Percentiles rank a stretch among this genome's conserved stretches.
Evolutionary conservation across 2,797 vertebrate species (phyloP).

Genomic region (Esox masquinongy): DNA sequence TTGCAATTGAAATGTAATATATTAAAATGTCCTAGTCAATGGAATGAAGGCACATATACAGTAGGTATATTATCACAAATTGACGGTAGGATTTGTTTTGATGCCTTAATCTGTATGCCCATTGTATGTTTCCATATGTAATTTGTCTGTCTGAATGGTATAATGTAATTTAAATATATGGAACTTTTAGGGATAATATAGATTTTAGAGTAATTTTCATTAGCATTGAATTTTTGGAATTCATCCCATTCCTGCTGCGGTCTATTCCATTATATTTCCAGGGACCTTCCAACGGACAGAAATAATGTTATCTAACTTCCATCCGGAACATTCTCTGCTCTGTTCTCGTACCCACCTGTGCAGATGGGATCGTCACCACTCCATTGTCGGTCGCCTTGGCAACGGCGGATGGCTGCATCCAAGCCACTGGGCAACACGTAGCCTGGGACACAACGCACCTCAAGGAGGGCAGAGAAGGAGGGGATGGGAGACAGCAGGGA

Average conservation of each 20-base stretch:
- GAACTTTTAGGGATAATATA: too few relatives aligned
- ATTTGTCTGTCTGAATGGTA: too few relatives aligned
- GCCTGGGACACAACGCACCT: constrained; percentile 76
- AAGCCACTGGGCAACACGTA: constrained; percentile 69
- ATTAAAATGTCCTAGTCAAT: too few relatives aligned
- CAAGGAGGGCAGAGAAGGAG: constrained; percentile 78
- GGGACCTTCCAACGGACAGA: neutral
- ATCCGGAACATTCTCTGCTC: constrained; percentile 1
- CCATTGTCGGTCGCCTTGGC: constrained; percentile 84
- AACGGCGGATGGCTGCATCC: constrained; percentile 74
- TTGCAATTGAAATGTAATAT: too few relatives aligned
- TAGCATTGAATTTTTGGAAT: too few relatives aligned
- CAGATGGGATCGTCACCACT: constrained; percentile 78
- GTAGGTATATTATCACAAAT: too few relatives aligned
- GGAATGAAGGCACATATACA: too few relatives aligned
- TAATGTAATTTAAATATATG: too few relatives aligned
- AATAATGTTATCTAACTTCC: neutral
- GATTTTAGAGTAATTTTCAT: too few relatives aligned
- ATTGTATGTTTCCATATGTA: too few relatives aligned
- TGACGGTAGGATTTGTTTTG: too few relatives aligned
- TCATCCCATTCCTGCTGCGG: neutral
- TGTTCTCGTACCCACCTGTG: constrained; percentile 68
- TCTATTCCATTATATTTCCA: neutral
- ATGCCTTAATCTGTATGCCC: too few relatives aligned
- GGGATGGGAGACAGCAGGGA: constrained; percentile 74